Evolutionary conservation across 1,140 invertebrate genomes (phyloP), one percentile per base, ranked within the genome.

Genomic region (Neuroterus valhalla): DNA sequence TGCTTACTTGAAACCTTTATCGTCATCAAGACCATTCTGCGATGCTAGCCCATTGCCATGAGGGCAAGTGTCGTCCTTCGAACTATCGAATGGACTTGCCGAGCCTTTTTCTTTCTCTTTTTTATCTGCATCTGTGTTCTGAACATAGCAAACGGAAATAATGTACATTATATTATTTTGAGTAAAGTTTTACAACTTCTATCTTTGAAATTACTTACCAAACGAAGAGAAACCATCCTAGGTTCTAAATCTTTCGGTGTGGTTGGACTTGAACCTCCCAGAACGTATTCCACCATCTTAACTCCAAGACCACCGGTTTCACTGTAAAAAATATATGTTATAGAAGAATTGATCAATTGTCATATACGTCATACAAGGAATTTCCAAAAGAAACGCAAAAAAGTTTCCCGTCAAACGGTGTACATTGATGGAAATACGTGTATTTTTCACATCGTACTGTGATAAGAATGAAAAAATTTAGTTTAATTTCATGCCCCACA

Each of bases 231-330:
- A 78, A 94, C 91, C 92, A 96, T 94, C 74, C 95, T 91, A 26
- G 93, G 93, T 83, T 96, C 95, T 75, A 94, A 82, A 76, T 92
- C 91, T 75, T 90, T 90, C n/a, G 93, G 91, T 71, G 92, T 93
- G 46, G 96, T 97, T 11, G 97, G 97, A 66, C 97, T 98, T 71
- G 95, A 96, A 71, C 96, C 94, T 31, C 55, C 81, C 75, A 99
- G 92, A 52, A 99, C 97, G 87, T 98, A 98, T 90, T 99, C 97
- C n/a, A 98, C 97, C 97, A 99, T 98, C 91, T 99, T 98, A 69
- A 98, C 96, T 70, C 97, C 97, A 69, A 98, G 93, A 42, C 96
- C 96, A 71, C 94, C 93, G 75, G 95, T 96, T 81, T 94, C 93
- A 73, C 89, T 90, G 81, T 14, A 85, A 86, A 72, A 75, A 46